These are phyloP conservation scores for Gorsachius goisagi DNA, from an alignment of 2,113 vertebrate species.

Conservation along the genomic window DNA sequence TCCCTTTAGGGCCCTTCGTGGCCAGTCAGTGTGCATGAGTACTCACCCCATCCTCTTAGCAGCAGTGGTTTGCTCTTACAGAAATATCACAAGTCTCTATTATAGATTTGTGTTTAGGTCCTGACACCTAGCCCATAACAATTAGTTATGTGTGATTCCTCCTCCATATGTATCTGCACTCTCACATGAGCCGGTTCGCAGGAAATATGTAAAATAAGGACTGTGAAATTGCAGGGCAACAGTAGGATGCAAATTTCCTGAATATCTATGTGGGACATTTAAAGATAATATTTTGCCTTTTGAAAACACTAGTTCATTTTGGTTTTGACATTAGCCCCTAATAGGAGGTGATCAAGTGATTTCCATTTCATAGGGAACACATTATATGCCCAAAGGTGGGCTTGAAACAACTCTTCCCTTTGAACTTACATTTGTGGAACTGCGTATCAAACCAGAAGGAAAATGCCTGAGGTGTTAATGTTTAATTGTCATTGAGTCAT, in stretches of 20 bases:
- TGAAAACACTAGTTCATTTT: neutral
- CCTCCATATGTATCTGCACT: neutral
- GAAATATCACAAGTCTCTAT: neutral
- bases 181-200: neutral
- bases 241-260: neutral
- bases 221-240: neutral
- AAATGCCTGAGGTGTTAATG: conserved; percentile 32
- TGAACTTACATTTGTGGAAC: neutral
- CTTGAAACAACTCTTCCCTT: conserved; percentile 23
- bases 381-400: neutral
- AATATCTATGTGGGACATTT: neutral
- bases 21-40: too few species aligned
- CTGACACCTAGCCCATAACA: neutral
- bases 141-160: neutral
- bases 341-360: neutral
- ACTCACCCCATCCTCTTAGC: neutral
- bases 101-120: neutral
- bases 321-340: neutral
- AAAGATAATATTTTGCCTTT: neutral
- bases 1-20: neutral
- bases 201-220: neutral
- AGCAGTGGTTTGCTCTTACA: neutral
- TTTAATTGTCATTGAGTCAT: conserved; percentile 45
- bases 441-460: conserved; percentile 22
- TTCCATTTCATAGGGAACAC: conserved; percentile 18